Base-by-base conservation (phyloP, 2,888 invertebrate species). In the Chesias legatella region DNA sequence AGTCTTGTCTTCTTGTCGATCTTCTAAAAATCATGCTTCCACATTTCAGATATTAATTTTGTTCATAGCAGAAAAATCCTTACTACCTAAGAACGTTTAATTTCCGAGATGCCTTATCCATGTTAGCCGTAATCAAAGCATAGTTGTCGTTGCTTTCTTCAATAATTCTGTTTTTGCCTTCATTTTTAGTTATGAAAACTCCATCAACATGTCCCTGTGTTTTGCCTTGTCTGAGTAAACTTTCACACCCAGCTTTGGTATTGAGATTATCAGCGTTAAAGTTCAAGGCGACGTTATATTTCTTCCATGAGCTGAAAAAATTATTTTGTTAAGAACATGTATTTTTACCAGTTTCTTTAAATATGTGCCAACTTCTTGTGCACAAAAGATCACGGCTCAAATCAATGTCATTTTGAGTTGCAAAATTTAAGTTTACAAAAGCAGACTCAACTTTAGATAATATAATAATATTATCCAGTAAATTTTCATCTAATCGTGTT, bases 241-340 rank as follows among this genome's bases (percentile, higher is more conserved):
- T 25, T 17, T 40, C 17, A 40, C 43, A 43, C 7, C 33, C 40
- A 3, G 22, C 30, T 34, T 42, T 35, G 9, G 25, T 35, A 21
- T 40, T 9, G 3, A 51, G 31, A 29, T 43, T 31, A 29, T 44
- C 33, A 6, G 33, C 33, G 8, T 25, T 29, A 1, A 49, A 34
- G 24, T 40, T 35, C 10, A 53, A 27, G 0, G 7, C 21, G 0
- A 35, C 45, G 7, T 33, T 33, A 8, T 11, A 4, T 21, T 46
- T 48, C 6, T 37, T 30, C 52, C 52, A 56, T 1, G 27, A 37
- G 29, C 55, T 56, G 35, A 11, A 42, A 42, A 22, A 20, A 31
- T 2, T 17, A 17, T 17, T 17, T n/a, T n/a, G n/a, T n/a, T n/a
- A n/a, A n/a, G n/a, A n/a, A n/a, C n/a, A n/a, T n/a, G n/a, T n/a